Evolutionary conservation across 2,888 invertebrate species (phyloP), one percentile per base, ranked within the genome.

Genomic region (Macrosiphum euphorbiae): DNA sequence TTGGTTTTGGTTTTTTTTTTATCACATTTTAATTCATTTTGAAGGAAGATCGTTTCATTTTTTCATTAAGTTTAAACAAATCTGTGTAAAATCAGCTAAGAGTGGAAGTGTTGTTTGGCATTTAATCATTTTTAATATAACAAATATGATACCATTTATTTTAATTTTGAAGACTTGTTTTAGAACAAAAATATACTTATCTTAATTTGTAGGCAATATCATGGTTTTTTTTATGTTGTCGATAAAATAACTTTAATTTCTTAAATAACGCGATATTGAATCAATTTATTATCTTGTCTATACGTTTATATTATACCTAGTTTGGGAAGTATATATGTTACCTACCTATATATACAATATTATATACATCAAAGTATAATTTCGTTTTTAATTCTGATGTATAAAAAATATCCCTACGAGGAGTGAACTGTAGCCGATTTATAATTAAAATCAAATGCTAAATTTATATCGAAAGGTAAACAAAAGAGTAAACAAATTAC

Each of bases 391-490:
- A 67, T 41, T 78, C 35, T 35, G 1, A 35, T 78, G 35, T 78
- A 78, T 78, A 35, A 78, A 78, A 78, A 35, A 78, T 67, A 67
- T 78, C 20, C 20, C 78, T 78, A 20, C 35, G 78, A 35, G 78
- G 78, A 35, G 78, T 78, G 35, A 78, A 78, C 78, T 78, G 78
- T 78, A 85, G 26, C 41, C 41, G 55, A 41, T 88, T 88, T 88
- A 35, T 58, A 55, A 52, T 88, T 88, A 52, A 88, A 88, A 88
- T 55, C 35, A 88, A 88, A 88, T 88, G 55, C 35, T 13, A 88
- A 26, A 88, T 41, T 58, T 85, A 41, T 85, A 44, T 28, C 28
- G 28, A 28, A 85, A 85, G 85, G 24, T 85, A 85, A 85, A 78
- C 35, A 78, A 78, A 78, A 78, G 78, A 86, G 24, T 85, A 85